phyloP scores from a whole-genome alignment of 1,140 invertebrate genomes.

The Ceratoteleas bidentatus region DNA sequence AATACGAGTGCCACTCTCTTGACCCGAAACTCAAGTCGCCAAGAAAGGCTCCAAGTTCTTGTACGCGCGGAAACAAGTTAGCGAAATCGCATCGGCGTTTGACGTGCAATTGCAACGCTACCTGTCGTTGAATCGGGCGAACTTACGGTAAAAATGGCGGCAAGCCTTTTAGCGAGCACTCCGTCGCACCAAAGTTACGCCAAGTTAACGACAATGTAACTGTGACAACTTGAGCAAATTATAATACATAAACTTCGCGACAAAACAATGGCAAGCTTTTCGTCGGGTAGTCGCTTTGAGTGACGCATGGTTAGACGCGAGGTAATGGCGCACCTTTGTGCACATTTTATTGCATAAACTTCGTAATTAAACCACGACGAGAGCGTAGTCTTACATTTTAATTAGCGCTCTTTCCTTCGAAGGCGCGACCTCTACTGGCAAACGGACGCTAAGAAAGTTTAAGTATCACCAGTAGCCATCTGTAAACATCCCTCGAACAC shows the following conservation, averaged over 20 bases:
- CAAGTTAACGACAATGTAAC: constrained; percentile 43
- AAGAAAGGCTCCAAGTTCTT: no score
- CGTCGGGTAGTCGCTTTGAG: constrained; percentile 42
- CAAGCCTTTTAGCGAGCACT: constrained; percentile 17
- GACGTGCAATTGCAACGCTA: constrained; percentile 15
- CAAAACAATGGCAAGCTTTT: constrained; percentile 56
- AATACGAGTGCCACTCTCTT: no score
- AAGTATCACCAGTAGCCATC: background rate
- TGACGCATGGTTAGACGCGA: constrained; percentile 50
- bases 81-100: constrained; percentile 12
- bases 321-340: constrained; percentile 51
- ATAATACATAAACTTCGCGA: constrained; percentile 54
- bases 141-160: constrained; percentile 29
- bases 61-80: no score
- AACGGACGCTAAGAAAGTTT: constrained; percentile 13
- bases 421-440: constrained; percentile 3
- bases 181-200: constrained; percentile 29
- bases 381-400: constrained; percentile 48
- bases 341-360: constrained; percentile 61
- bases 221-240: constrained; percentile 54
- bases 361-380: constrained; percentile 54
- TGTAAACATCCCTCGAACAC: background rate
- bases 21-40: no score
- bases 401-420: constrained; percentile 36
- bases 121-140: constrained; percentile 21